Evolutionary conservation across 2,888 invertebrate genomes (phyloP), one percentile per base, ranked within the genome.

Genomic region (Hirtodrosophila confusa): DNA sequence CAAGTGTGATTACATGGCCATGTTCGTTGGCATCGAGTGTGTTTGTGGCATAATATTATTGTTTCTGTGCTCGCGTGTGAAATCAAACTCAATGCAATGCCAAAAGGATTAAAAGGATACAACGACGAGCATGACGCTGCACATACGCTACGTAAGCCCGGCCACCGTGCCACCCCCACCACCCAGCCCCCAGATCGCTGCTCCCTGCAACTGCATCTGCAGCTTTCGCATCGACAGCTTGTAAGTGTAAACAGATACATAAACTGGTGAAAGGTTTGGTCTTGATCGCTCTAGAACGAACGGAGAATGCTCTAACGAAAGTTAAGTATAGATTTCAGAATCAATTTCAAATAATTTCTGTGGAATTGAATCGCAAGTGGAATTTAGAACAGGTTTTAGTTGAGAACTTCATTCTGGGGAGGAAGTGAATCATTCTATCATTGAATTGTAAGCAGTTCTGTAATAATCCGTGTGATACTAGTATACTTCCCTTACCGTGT

Each of bases 41-140:
- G 88, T 80, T 86, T 86, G 84, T 83, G 88, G 86, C 86, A 88
- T 88, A 87, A 83, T 83, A 84, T 85, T 86, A 88, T 88, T 85
- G 88, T 85, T 85, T 85, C 80, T 83, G 84, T 88, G 86, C 86
- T 83, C 87, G 83, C 87, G 83, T 83, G 87, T 76, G 83, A 83
- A 83, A 83, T 83, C 82, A 83, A 83, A 83, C 87, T 80, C 84
- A 75, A 83, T 86, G 80, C 86, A 77, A 69, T 80, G 84, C 78
- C 86, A 78, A 85, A 82, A 86, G 84, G 84, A 85, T 85, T 88
- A 85, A 88, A 86, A 78, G 86, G 86, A 83, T 82, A 77, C 79
- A 64, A 11, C 64, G 44, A 11, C 64, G 43, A 55, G 64, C 65
- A 83, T 74, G 72, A 65, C 72, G 71, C 57, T 68, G 68, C 72